phyloP scores from a whole-genome alignment of 2,888 invertebrate species.

The Ormyrus labotus region DNA sequence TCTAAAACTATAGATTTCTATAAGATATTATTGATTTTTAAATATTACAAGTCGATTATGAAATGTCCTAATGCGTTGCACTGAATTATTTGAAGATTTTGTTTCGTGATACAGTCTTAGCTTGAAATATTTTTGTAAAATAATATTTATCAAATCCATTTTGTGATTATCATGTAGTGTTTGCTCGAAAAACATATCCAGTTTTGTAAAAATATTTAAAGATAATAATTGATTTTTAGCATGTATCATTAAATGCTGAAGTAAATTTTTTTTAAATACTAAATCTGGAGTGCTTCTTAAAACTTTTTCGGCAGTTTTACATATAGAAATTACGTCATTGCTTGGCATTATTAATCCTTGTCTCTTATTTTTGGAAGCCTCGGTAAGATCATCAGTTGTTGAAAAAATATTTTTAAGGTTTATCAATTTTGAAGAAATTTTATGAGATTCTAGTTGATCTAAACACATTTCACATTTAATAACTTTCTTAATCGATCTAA shows the following conservation, averaged over 20 bases:
- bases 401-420: background rate
- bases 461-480: slow-evolving; percentile 1
- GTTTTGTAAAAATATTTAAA: background rate
- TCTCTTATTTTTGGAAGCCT: background rate
- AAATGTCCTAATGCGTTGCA: background rate
- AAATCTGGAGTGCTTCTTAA: slow-evolving; percentile 1
- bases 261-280: background rate
- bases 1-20: no score
- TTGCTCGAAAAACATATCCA: background rate
- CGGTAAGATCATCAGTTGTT: background rate
- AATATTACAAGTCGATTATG: background rate
- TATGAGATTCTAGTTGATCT: background rate
- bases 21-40: slow-evolving; percentile 12
- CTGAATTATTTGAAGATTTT: background rate
- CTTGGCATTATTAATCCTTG: background rate
- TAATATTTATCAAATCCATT: background rate
- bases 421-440: background rate
- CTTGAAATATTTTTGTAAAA: slow-evolving; percentile 5
- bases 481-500: background rate
- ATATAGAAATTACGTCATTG: background rate
- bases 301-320: no score
- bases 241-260: background rate
- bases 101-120: background rate
- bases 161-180: background rate
- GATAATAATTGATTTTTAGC: background rate